Percentiles rank a stretch among this genome's conserved stretches.
These are phyloP conservation scores for Phrynocephalus guinanensis DNA, from an alignment of 2,797 vertebrate species.

Conservation along the genomic window DNA sequence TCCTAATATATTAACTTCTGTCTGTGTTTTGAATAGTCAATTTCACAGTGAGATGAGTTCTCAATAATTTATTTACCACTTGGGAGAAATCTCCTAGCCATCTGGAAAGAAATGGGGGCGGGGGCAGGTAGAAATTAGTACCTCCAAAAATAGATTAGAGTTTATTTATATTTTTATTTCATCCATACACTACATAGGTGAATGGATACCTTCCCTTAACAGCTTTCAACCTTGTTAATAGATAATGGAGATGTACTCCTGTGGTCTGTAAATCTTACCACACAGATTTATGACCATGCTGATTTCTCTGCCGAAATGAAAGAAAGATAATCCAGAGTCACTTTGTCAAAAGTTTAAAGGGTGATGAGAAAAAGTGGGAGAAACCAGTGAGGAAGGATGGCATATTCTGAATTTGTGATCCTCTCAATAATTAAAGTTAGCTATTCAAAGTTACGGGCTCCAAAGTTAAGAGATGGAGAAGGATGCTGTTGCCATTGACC, in stretches of 20 bases:
- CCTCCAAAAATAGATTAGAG: conserved; percentile 79
- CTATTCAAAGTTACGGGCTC: no score
- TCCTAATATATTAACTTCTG: conserved; percentile 87
- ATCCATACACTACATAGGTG: conserved; percentile 4
- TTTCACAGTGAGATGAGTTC: conserved; percentile 88
- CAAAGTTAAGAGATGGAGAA: no score
- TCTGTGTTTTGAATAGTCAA: conserved; percentile 87
- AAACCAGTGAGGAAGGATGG: not conserved
- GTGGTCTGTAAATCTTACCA: not conserved
- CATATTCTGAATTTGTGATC: not conserved
- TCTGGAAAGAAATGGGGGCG: conserved; percentile 79
- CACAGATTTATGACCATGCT: not conserved
- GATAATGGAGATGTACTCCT: not conserved
- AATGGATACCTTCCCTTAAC: not conserved
- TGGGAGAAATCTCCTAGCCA: conserved; percentile 85
- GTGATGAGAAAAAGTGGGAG: not conserved
- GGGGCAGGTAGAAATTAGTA: conserved; percentile 73
- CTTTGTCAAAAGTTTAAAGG: not conserved
- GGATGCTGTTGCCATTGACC: not conserved
- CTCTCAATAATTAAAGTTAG: not conserved
- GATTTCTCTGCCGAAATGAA: not conserved
- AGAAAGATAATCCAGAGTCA: not conserved
- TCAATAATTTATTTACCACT: conserved; percentile 89
- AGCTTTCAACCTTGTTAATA: not conserved
- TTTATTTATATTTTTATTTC: conserved; percentile 79